A percentile compares a stretch with the other conserved stretches of the same genome.
phyloP scores from a whole-genome alignment of 2,888 invertebrate genomes.

The Cartodere bifasciata region DNA sequence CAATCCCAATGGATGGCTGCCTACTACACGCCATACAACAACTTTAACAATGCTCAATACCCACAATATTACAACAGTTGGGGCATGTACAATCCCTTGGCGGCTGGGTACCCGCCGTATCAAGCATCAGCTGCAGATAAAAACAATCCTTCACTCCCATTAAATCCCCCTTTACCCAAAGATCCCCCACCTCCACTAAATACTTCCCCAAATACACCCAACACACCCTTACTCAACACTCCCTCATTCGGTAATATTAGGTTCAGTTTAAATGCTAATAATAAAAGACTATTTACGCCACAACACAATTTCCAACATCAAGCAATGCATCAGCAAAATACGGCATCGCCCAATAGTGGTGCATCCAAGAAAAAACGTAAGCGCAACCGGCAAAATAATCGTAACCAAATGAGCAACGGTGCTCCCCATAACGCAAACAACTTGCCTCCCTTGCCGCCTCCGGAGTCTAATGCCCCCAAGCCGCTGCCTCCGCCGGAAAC shows the following conservation, averaged over 20 bases:
- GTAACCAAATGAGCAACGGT: conserved; percentile 24
- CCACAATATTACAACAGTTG: too few relatives aligned
- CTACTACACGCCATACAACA: conserved; percentile 20
- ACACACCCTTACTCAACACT: conserved; percentile 29
- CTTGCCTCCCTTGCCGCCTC: conserved; percentile 40
- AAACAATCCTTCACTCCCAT: conserved; percentile 24
- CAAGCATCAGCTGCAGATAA: conserved; percentile 18
- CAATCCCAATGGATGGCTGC: too few relatives aligned
- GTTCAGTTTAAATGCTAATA: conserved; percentile 39
- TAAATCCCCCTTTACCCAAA: conserved; percentile 43
- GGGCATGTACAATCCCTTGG: too few relatives aligned
- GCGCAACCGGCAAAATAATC: conserved; percentile 48
- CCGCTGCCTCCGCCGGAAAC: conserved; percentile 43
- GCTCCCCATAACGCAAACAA: conserved; percentile 27
- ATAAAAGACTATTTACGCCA: conserved; percentile 22
- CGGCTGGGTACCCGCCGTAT: conserved; percentile 21
- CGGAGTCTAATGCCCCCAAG: conserved; percentile 34
- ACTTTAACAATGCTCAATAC: conserved; percentile 19
- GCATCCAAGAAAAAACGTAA: conserved; percentile 65
- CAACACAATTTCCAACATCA: conserved; percentile 30
- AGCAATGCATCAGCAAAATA: too few relatives aligned
- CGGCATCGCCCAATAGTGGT: conserved; percentile 36
- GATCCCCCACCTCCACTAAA: conserved; percentile 39
- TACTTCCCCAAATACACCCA: conserved; percentile 16
- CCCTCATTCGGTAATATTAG: conserved; percentile 39